Conservation (phyloP, 1,140 invertebrate species). For the Argopecten irradians region DNA sequence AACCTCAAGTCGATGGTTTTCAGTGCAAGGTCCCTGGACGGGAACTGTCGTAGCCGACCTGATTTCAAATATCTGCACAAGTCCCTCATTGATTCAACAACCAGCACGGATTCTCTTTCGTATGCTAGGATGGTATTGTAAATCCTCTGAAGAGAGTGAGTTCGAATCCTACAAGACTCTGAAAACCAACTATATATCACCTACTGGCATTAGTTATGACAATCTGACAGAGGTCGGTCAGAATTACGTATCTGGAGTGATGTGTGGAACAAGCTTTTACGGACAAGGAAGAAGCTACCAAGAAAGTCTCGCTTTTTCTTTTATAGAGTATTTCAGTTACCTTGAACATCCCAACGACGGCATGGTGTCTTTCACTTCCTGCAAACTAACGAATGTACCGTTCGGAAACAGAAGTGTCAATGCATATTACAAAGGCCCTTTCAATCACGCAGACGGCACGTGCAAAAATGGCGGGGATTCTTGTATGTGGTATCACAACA, state of each 20-base stretch:
- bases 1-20: neutral
- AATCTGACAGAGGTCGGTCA: neutral
- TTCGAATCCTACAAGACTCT: neutral
- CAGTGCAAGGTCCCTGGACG: neutral
- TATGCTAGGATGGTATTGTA: neutral
- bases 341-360: neutral
- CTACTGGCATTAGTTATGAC: neutral
- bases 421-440: neutral
- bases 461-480: neutral
- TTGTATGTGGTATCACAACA: neutral
- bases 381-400: neutral
- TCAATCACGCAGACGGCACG: neutral
- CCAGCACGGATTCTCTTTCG: neutral
- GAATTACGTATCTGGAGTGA: neutral
- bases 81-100: neutral
- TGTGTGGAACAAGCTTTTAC: neutral
- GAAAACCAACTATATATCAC: neutral
- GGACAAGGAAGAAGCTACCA: neutral
- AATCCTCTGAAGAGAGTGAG: neutral
- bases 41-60: neutral
- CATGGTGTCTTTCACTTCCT: neutral
- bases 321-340: neutral
- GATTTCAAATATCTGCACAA: neutral
- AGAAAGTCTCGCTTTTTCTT: neutral
- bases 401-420: neutral